Conservation (phyloP, 2,888 invertebrate species). For the Panorpa germanica region DNA sequence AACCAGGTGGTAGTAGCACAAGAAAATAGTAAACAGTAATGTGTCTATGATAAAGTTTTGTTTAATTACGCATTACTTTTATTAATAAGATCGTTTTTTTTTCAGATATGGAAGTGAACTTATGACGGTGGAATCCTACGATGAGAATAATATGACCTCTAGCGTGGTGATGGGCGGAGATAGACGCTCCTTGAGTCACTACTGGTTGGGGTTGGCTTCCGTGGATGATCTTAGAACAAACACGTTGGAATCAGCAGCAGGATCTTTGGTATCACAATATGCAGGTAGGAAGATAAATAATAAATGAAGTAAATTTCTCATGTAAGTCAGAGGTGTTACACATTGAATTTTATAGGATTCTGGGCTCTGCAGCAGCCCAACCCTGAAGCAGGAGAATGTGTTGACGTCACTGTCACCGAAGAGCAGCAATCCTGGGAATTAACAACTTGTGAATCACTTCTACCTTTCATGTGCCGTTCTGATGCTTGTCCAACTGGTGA, state of each 20-base stretch:
- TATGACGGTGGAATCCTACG: constrained; percentile 76
- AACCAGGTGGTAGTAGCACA: too few relatives aligned
- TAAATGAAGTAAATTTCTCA: constrained; percentile 8
- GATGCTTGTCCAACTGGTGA: constrained; percentile 73
- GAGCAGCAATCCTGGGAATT: constrained; percentile 79
- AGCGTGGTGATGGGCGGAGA: constrained; percentile 46
- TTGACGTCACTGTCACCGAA: constrained; percentile 45
- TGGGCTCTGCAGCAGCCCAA: constrained; percentile 85
- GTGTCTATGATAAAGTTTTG: too few relatives aligned
- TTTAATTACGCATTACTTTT: constrained; percentile 5
- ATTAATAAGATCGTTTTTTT: constrained; percentile 15
- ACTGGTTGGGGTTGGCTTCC: constrained; percentile 82
- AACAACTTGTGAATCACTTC: constrained; percentile 80
- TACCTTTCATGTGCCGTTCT: constrained; percentile 87
- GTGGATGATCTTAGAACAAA: constrained; percentile 84
- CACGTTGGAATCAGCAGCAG: constrained; percentile 85
- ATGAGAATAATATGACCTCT: constrained; percentile 82
- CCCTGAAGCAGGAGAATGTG: constrained; percentile 76
- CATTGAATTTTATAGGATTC: constrained; percentile 31
- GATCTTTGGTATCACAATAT: constrained; percentile 77
- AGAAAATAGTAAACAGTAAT: too few relatives aligned
- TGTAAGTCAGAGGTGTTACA: background rate
- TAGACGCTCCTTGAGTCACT: constrained; percentile 49
- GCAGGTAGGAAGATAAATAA: constrained; percentile 40
- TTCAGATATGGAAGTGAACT: constrained; percentile 86